Conservation (phyloP, 1,140 invertebrate species). For the Chionoecetes opilio region DNA sequence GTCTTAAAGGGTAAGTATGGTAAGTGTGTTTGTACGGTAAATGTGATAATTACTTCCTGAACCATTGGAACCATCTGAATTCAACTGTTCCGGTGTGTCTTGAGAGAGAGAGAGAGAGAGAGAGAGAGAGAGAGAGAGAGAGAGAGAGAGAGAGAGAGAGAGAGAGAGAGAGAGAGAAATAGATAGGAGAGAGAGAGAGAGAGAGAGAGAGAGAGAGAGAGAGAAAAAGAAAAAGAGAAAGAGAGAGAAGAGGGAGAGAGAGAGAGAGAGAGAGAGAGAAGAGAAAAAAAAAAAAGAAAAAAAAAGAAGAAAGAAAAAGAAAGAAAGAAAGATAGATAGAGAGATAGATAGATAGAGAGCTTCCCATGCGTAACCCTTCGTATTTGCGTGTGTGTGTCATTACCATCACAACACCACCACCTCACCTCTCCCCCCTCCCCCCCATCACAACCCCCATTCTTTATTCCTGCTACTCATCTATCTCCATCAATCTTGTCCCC, state of each 20-base stretch:
- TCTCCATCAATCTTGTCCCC: background rate
- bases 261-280: background rate
- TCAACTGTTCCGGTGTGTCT: too few species aligned
- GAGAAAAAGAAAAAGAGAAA: background rate
- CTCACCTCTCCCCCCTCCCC: background rate
- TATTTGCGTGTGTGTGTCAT: constrained; percentile 36
- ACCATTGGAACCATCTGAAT: too few species aligned
- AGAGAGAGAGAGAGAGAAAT: too few species aligned
- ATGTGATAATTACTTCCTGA: too few species aligned
- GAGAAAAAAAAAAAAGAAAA: background rate
- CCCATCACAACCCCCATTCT: too few species aligned
- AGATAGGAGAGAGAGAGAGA: background rate
- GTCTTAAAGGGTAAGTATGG: too few species aligned
- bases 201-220: background rate
- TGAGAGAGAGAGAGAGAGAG: too few species aligned
- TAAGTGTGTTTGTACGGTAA: too few species aligned
- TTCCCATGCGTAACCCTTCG: background rate
- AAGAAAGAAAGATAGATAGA: constrained; percentile 23
- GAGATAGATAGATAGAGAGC: constrained; percentile 34
- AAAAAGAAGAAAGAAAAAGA: background rate
- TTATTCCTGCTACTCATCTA: background rate
- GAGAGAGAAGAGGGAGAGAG: background rate
- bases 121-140: background rate
- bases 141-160: background rate
- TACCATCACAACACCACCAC: background rate